Evolutionary conservation across 2,888 invertebrate genomes (phyloP), one percentile per base, ranked within the genome.

Genomic region (Ypsolopha scabrella): DNA sequence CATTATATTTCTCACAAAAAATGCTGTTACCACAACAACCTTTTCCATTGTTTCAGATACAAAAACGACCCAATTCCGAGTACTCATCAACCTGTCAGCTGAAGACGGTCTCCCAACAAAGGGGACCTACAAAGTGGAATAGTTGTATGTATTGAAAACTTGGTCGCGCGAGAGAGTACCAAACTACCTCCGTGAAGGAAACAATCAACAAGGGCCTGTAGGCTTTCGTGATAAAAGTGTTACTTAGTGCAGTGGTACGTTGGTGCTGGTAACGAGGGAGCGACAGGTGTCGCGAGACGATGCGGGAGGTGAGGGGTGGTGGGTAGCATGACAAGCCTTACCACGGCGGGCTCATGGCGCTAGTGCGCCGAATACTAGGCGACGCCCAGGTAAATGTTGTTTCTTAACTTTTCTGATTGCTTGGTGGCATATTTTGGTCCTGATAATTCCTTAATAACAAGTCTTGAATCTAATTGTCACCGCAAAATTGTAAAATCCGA

Each of bases 341-440:
- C 80, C 87, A 90, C 83, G 88, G 90, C 88, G 89, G 92, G 88
- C 91, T 92, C 88, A 91, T 94, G 93, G 92, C 92, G 87, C 91
- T 94, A 87, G 94, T 94, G 92, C 91, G 93, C 85, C 91, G 92
- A 74, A 92, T 94, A 80, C 89, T 94, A 74, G 90, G 93, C 81
- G 94, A 95, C 90, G 94, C 94, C 82, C 94, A 94, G 91, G 92
- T 93, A 78, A 86, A 73, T 63, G 33, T 36, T 38, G 38, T 10
- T 38, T 38, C 10, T 38, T 38, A 9, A n/a, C 10, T 6, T 38
- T 38, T 38, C 38, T n/a, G 38, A n/a, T 38, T 9, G 38, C n/a
- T n/a, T n/a, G 38, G 43, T 6, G 43, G 2, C 8, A 11, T 14
- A 9, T 14, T 14, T 43, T 43, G 11, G 8, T 14, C n/a, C n/a